These are phyloP conservation scores for Epinotia demarniana DNA, from an alignment of 2,888 invertebrate genomes.

Conservation along the genomic window DNA sequence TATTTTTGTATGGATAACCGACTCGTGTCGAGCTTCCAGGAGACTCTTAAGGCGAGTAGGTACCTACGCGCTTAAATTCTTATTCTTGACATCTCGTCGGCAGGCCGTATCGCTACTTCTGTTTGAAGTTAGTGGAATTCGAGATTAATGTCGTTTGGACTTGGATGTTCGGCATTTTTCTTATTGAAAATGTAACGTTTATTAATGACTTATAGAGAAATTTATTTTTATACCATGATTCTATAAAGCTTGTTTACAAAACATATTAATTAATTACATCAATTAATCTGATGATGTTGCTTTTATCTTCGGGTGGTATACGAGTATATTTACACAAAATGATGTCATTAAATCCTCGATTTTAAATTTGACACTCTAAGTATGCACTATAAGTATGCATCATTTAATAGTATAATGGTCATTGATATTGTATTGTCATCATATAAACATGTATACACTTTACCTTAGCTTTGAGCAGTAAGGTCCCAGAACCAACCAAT, in stretches of 20 bases:
- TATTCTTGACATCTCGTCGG: background rate
- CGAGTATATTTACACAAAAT: too few species aligned
- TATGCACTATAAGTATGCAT: too few species aligned
- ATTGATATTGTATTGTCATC: too few species aligned
- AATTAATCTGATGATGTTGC: background rate
- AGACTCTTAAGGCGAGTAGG: background rate
- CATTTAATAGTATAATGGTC: too few species aligned
- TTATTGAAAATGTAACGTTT: slow-evolving; percentile 30
- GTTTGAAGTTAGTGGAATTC: slow-evolving; percentile 39
- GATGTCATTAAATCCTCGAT: too few species aligned
- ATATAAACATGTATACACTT: too few species aligned
- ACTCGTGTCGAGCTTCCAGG: too few species aligned
- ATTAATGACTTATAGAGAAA: slow-evolving; percentile 38
- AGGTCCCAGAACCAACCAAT: too few species aligned
- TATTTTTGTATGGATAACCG: too few species aligned
- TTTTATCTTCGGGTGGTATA: background rate
- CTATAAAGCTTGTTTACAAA: slow-evolving; percentile 43
- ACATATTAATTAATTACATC: slow-evolving; percentile 22
- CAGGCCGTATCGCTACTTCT: slow-evolving; percentile 1
- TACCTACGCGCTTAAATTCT: background rate
- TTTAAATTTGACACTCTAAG: too few species aligned
- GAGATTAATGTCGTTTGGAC: slow-evolving; percentile 35
- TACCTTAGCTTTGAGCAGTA: too few species aligned
- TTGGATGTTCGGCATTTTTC: slow-evolving; percentile 33
- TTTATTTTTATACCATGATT: slow-evolving; percentile 44